Percentiles rank a stretch among this genome's conserved stretches.
Evolutionary conservation across 2,113 vertebrate species (phyloP).

Genomic region (Nibea coibor): DNA sequence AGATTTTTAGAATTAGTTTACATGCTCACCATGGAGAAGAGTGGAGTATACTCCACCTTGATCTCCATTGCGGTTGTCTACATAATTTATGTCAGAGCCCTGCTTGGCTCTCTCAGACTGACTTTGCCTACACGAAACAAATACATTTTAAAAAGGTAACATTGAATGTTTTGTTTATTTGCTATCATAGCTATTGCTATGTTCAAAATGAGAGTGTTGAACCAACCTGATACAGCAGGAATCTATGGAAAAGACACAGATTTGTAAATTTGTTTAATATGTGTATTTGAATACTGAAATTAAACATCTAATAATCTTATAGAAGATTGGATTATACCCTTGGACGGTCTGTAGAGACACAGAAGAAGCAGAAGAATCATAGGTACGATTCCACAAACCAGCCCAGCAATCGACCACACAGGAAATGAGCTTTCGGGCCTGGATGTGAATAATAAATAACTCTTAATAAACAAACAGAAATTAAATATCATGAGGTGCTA

Average conservation of each 20-base stretch:
- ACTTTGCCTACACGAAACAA: not conserved
- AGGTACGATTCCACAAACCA: no score
- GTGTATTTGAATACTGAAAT: not conserved
- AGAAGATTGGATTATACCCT: conserved; percentile 22
- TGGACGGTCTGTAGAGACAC: conserved; percentile 15
- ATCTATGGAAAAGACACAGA: not conserved
- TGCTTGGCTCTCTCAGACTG: conserved; percentile 1
- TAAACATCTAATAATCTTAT: not conserved
- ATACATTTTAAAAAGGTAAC: no score
- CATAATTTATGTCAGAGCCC: not conserved
- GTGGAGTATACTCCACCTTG: not conserved
- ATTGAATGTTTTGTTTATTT: not conserved
- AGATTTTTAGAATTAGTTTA: not conserved
- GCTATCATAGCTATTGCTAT: not conserved
- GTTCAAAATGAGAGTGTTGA: not conserved
- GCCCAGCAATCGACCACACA: no score
- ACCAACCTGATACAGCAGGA: conserved; percentile 16
- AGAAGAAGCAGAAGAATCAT: conserved; percentile 5
- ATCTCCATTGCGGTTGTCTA: not conserved
- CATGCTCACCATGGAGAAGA: not conserved
- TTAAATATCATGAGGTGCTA: no score
- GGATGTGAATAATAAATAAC: no score
- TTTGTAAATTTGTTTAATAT: not conserved
- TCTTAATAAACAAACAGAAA: no score
- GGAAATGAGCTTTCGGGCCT: no score